Evolutionary conservation across 2,113 vertebrate species (phyloP), one percentile per base, ranked within the genome.

Genomic region (Chunga burmeisteri): DNA sequence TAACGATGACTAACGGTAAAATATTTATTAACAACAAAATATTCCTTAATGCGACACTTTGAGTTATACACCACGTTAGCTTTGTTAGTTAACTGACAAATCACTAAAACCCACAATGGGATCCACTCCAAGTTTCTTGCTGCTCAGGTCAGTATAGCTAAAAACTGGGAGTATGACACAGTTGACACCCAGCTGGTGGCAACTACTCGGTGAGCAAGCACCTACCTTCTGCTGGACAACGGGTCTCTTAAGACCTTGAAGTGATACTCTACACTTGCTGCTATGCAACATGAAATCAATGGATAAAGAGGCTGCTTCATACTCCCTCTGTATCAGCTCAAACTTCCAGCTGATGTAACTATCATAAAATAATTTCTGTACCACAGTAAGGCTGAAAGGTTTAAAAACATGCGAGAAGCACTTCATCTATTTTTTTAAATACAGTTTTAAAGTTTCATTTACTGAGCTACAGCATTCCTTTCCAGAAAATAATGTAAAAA

Each of bases 141-240:
- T 4, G 2, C 55, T 66, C 82, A 44, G 62, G 66, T 86, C 68
- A 74, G 58, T 5, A 67, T 5, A 58, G 73, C 44, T 88, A 71
- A 88, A 93, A 84, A 55, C 17, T 30, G 13, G 27, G 79, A 75
- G 53, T 50, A 71, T 42, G 50, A 70, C 52, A 46, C 1, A 86
- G 66, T 23, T 66, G 63, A 84, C 52, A 72, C 65, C 32, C 75
- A 92, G 58, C 55, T n/a, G n/a, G 65, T 50, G 38, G 52, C 9
- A 70, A 75, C 80, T 62, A 88, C 84, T 77, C 36, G 7, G 72
- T 68, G 22, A 62, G 93, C 88, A 78, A 96, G 97, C 90, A 95
- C 91, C 93, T 79, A 94, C 93, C 93, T 98, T 95, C 96, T 96
- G 92, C 91, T 94, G 96, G 95, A 94, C 79, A 94, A 91, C 4